Conservation (phyloP, 2,113 vertebrate species). For the Pleuronectes platessa region DNA sequence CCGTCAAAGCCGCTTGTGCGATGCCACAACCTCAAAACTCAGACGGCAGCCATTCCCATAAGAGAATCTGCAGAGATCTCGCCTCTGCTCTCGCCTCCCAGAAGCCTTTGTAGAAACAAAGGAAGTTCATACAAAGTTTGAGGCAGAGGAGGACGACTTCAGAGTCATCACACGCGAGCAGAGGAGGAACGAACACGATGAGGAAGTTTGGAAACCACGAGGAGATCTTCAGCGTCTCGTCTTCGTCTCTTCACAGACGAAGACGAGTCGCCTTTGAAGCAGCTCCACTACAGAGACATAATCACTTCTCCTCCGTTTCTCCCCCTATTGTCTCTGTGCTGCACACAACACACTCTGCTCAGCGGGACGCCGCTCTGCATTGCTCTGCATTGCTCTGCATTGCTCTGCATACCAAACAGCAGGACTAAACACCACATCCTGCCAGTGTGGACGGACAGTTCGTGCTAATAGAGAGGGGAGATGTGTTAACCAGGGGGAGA, state of each 20-base stretch:
- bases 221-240: conserved; percentile 25
- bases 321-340: conserved; percentile 10
- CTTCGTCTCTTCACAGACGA: conserved; percentile 53
- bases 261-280: conserved; percentile 51
- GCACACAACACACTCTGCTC: conserved; percentile 39
- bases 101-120: conserved; percentile 59
- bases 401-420: conserved; percentile 49
- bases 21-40: conserved; percentile 48
- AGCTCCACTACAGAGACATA: conserved; percentile 46
- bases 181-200: conserved; percentile 43
- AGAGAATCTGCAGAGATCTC: conserved; percentile 41
- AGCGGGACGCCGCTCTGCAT: conserved; percentile 31
- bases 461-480: conserved; percentile 35
- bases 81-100: conserved; percentile 54
- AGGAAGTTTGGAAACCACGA: conserved; percentile 62
- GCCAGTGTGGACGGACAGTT: conserved; percentile 20
- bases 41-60: conserved; percentile 29
- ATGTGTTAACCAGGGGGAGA: conserved; percentile 35
- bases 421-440: conserved; percentile 38
- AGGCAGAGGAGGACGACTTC: conserved; percentile 47
- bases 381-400: conserved; percentile 40
- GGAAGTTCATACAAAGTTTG: conserved; percentile 69
- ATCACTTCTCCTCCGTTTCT: conserved; percentile 35
- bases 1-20: conserved; percentile 12
- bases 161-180: conserved; percentile 42